A percentile compares a stretch with the other conserved stretches of the same genome.
phyloP scores from a whole-genome alignment of 2,888 invertebrate genomes.

The Andricus curvator region DNA sequence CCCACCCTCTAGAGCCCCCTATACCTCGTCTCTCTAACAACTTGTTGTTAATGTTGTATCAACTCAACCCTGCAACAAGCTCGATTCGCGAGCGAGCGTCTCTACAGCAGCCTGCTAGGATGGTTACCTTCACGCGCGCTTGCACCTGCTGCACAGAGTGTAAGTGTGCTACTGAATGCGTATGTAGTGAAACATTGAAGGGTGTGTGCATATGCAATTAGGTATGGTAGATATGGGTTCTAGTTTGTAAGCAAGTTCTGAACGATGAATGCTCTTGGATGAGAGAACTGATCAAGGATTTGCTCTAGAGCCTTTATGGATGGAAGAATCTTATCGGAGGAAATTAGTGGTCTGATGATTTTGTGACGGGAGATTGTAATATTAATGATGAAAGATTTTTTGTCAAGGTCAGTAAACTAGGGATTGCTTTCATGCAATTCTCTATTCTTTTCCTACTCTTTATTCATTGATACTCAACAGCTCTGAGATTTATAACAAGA shows the following conservation, averaged over 20 bases:
- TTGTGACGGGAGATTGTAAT: not conserved
- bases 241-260: conserved; percentile 10
- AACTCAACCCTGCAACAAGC: conserved; percentile 71
- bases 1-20: conserved; percentile 43
- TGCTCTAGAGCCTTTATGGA: too few relatives aligned
- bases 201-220: conserved; percentile 44
- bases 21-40: conserved; percentile 74
- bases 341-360: not conserved
- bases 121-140: conserved; percentile 45
- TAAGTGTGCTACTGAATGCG: not conserved
- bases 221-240: not conserved
- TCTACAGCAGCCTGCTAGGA: conserved; percentile 39
- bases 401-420: not conserved
- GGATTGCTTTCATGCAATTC: too few relatives aligned
- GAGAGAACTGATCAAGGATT: not conserved
- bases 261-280: conserved; percentile 1
- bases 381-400: not conserved
- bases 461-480: too few relatives aligned
- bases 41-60: conserved; percentile 75
- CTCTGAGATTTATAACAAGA: too few relatives aligned
- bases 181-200: conserved; percentile 6
- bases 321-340: not conserved
- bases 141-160: conserved; percentile 38
- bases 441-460: too few relatives aligned
- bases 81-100: conserved; percentile 44